Percentiles rank a stretch among this genome's conserved stretches.
These are phyloP conservation scores for Zenarchopterus dispar DNA, from an alignment of 2,797 vertebrate genomes.

Conservation along the genomic window DNA sequence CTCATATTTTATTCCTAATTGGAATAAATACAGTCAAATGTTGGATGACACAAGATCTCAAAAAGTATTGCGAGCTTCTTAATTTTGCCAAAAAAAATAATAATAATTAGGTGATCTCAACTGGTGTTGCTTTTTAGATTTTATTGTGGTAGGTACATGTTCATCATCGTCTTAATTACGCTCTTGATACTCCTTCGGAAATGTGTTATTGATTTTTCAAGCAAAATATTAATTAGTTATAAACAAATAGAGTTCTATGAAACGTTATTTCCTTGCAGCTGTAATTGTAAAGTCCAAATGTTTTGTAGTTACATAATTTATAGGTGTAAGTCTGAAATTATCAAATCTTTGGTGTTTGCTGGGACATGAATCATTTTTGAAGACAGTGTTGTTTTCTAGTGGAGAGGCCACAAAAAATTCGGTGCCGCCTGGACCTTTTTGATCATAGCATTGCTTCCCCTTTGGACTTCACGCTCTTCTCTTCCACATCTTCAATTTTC, in stretches of 20 bases:
- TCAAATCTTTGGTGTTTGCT: slow-evolving; percentile 49
- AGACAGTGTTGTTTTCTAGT: slow-evolving; percentile 66
- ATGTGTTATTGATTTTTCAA: slow-evolving; percentile 30
- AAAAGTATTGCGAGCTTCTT: background rate
- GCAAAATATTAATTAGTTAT: slow-evolving; percentile 41
- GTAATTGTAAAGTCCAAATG: slow-evolving; percentile 34
- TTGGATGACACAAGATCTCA: slow-evolving; percentile 30
- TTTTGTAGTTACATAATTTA: slow-evolving; percentile 61
- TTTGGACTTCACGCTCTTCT: slow-evolving; percentile 78
- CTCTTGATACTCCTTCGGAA: slow-evolving; percentile 38
- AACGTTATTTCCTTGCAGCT: slow-evolving; percentile 26
- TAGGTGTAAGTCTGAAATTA: slow-evolving; percentile 53
- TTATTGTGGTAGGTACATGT: slow-evolving; percentile 54
- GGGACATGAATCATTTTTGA: slow-evolving; percentile 69
- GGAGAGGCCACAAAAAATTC: slow-evolving; percentile 65
- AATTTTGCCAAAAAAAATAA: too few relatives aligned
- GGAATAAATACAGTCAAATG: too few relatives aligned
- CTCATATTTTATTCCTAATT: slow-evolving; percentile 18
- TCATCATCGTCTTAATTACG: slow-evolving; percentile 56
- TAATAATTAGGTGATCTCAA: too few relatives aligned
- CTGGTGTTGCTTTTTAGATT: slow-evolving; percentile 2
- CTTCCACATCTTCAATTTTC: slow-evolving; percentile 80
- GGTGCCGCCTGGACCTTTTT: slow-evolving; percentile 64
- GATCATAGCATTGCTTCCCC: slow-evolving; percentile 75
- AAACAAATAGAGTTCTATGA: slow-evolving; percentile 34